phyloP scores from a whole-genome alignment of 2,113 vertebrate species.

The Papio anubis region DNA sequence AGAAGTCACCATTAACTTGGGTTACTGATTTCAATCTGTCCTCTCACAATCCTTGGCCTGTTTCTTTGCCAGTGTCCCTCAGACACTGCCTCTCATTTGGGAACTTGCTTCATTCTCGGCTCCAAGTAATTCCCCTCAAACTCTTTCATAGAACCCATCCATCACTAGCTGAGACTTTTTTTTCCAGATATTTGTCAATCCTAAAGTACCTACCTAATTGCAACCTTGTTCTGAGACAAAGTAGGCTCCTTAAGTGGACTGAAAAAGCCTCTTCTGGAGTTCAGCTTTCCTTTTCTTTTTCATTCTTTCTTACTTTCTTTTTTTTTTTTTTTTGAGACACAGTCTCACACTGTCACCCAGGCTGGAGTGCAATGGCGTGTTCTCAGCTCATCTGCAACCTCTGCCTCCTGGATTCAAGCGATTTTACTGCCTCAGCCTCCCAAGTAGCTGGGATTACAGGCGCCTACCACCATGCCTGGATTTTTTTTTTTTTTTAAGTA shows the following conservation, averaged over 20 bases:
- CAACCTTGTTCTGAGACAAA: not conserved
- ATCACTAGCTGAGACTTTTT: not conserved
- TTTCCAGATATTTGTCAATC: not conserved
- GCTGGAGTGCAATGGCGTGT: too few species aligned
- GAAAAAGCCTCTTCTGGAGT: not conserved
- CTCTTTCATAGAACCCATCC: not conserved
- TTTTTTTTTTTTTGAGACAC: too few species aligned
- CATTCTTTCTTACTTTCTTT: too few species aligned
- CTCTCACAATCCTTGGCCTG: not conserved
- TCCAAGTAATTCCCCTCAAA: not conserved
- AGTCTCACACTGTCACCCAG: rapidly evolving
- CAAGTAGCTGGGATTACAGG: too few species aligned
- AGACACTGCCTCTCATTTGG: not conserved
- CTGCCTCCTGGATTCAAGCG: too few species aligned
- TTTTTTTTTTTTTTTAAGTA: too few species aligned
- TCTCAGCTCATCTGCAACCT: too few species aligned
- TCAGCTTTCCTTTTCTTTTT: not conserved
- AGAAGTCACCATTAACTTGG: not conserved
- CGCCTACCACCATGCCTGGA: too few species aligned
- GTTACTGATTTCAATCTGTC: not conserved
- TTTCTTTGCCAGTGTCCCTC: not conserved
- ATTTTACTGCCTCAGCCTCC: too few species aligned
- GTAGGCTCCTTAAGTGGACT: not conserved
- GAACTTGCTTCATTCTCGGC: not conserved
- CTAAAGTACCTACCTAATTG: not conserved